Evolutionary conservation across 2,888 invertebrate genomes (phyloP).

Genomic region (Ennomos fuscantarius): DNA sequence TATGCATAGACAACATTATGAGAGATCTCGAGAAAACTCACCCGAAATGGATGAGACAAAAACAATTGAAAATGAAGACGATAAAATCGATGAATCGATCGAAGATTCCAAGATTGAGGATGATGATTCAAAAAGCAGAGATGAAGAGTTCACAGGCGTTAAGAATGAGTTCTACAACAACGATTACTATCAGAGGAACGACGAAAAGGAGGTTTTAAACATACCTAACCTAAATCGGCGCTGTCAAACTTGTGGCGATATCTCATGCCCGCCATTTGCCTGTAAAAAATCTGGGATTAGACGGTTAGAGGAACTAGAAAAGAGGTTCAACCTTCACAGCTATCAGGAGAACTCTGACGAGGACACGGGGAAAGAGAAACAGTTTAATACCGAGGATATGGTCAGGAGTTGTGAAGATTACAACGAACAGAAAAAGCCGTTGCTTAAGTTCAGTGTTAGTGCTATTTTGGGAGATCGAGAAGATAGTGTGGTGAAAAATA

Average conservation of each 20-base stretch:
- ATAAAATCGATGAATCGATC: slow-evolving; percentile 56
- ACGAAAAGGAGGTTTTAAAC: slow-evolving; percentile 73
- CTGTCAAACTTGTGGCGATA: slow-evolving; percentile 84
- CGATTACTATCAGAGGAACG: slow-evolving; percentile 63
- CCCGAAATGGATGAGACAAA: slow-evolving; percentile 71
- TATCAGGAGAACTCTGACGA: slow-evolving; percentile 77
- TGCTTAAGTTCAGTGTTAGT: slow-evolving; percentile 96
- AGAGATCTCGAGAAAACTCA: slow-evolving; percentile 66
- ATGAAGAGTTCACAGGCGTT: slow-evolving; percentile 70
- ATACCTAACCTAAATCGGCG: slow-evolving; percentile 70
- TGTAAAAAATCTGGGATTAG: slow-evolving; percentile 78
- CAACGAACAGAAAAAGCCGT: slow-evolving; percentile 87
- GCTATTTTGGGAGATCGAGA: slow-evolving; percentile 91
- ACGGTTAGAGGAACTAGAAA: slow-evolving; percentile 74
- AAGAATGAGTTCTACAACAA: slow-evolving; percentile 72
- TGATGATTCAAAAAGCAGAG: slow-evolving; percentile 50
- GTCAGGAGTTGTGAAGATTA: slow-evolving; percentile 74
- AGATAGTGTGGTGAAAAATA: slow-evolving; percentile 60
- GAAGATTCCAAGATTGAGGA: slow-evolving; percentile 61
- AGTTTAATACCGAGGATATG: slow-evolving; percentile 68
- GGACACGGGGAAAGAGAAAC: slow-evolving; percentile 60
- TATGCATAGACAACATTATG: slow-evolving; percentile 65
- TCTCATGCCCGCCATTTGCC: slow-evolving; percentile 82
- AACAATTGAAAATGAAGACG: slow-evolving; percentile 55
- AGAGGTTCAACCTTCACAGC: slow-evolving; percentile 68